Evolutionary conservation across 2,113 vertebrate species (phyloP), one percentile per base, ranked within the genome.

Genomic region (Hiodon alosoides): DNA sequence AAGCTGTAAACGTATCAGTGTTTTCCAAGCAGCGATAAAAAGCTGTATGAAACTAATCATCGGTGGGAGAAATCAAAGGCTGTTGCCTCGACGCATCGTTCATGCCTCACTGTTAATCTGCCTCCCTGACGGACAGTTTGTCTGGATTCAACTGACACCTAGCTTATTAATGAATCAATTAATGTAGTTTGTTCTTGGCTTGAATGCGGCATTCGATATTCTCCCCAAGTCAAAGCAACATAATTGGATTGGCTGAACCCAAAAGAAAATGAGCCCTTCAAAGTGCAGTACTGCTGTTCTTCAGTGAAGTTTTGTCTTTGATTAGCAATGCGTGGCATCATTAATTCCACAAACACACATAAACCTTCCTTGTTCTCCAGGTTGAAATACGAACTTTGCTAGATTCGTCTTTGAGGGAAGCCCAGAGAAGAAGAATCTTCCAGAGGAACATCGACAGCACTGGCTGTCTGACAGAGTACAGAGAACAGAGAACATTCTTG

Each of bases 111-210:
- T 3, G 17, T 67, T 48, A 59, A 51, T 75, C 73, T 48, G 31
- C 53, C 54, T 75, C 65, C 60, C 64, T 10, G n/a, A 53, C 54
- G 71, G 62, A 64, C 72, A 67, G 72, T 57, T n/a, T 8, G 64
- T 46, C 53, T 67, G 64, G 58, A 59, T 68, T n/a, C 10, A 17
- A 67, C 64, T 14, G 65, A 67, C 65, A 47, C 54, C 4, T 5
- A 3, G 64, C 54, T 75, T 52, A 67, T 67, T 75, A 67, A 67
- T 67, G 73, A 58, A 58, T 75, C 65, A 58, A 67, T 75, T 75
- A 58, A 64, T 58, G 61, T 3, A 48, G 73, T 67, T 67, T 75
- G 73, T 68, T 67, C 64, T 16, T 67, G 52, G 64, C 62, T 53
- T 14, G 53, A 67, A 48, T 16, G 73, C 64, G 2, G 54, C 73